Conservation (phyloP, 2,797 vertebrate species). For the Poeciliopsis paucimaculata region DNA sequence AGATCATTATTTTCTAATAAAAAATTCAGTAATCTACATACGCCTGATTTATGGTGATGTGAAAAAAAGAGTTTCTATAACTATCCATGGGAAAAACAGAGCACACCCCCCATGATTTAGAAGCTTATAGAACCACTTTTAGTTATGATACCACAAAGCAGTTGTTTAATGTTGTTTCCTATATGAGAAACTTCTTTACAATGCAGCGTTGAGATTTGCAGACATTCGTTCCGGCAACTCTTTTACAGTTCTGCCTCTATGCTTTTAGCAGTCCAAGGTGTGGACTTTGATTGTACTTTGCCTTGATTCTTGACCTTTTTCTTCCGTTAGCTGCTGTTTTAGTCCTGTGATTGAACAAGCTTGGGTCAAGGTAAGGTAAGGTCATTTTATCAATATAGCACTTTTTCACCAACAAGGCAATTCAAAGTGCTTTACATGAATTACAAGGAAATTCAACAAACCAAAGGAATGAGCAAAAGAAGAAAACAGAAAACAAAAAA, state of each 20-base stretch:
- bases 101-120: not conserved
- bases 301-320: not conserved
- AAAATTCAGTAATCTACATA: not conserved
- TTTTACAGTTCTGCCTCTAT: not conserved
- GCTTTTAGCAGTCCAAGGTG: not conserved
- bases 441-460: no score
- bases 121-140: not conserved
- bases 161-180: not conserved
- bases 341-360: not conserved
- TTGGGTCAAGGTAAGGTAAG: not conserved
- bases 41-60: not conserved
- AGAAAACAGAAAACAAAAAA: no score
- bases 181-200: not conserved
- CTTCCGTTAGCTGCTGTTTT: not conserved
- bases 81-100: not conserved
- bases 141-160: not conserved
- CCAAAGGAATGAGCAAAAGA: no score
- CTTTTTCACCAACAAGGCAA: no score
- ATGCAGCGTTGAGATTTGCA: not conserved
- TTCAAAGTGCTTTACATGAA: no score
- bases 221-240: not conserved
- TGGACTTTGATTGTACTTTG: not conserved
- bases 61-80: not conserved
- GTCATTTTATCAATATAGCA: no score
- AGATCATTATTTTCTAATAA: not conserved